Evolutionary conservation across 2,888 invertebrate genomes (phyloP).

Genomic region (Lepetodrilus schrolli): DNA sequence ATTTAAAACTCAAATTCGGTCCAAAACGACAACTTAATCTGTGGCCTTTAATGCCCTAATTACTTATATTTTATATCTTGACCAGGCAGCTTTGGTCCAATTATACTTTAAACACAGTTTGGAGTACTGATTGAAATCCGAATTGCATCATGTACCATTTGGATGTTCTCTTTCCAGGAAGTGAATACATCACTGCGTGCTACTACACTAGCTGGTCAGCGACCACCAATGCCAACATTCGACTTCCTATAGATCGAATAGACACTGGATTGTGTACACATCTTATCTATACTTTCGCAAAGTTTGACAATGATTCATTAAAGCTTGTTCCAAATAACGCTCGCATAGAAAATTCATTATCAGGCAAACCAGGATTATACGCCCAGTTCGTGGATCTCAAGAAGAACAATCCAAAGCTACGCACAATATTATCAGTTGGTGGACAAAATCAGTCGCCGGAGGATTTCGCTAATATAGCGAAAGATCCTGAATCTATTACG

Average conservation of each 20-base stretch:
- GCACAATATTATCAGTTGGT: conserved; percentile 20
- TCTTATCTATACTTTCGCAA: conserved; percentile 24
- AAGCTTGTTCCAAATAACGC: not conserved
- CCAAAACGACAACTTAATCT: no score
- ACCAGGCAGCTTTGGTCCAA: no score
- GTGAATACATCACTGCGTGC: conserved; percentile 14
- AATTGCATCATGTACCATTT: no score
- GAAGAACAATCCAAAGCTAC: not conserved
- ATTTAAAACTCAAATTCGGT: no score
- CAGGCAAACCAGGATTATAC: not conserved
- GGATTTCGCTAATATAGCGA: not conserved
- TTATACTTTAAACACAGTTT: no score
- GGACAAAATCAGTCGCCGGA: not conserved
- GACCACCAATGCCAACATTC: not conserved
- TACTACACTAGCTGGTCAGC: conserved; percentile 17
- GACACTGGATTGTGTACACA: conserved; percentile 22
- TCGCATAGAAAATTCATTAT: not conserved
- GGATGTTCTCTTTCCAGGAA: no score
- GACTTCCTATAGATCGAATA: not conserved
- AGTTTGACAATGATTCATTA: not conserved
- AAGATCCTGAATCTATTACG: not conserved
- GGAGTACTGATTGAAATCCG: no score
- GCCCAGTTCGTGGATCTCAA: conserved; percentile 18
- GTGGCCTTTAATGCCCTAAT: no score
- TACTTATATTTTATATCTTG: no score